Evolutionary conservation across 2,113 vertebrate species (phyloP).

Genomic region (Etheostoma cragini): DNA sequence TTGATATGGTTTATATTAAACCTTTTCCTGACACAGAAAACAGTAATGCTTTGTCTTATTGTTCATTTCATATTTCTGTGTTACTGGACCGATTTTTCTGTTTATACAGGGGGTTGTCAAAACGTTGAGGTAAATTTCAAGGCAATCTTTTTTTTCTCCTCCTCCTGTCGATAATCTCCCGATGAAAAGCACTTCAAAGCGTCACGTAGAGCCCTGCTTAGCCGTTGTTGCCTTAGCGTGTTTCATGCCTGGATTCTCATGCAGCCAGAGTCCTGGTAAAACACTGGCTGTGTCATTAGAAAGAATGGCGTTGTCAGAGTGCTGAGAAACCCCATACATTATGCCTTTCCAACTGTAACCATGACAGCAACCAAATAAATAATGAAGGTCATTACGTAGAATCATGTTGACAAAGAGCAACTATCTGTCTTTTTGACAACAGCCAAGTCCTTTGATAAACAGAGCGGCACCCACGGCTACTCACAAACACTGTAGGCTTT

Average conservation of each 20-base stretch:
- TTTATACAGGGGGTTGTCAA: slow-evolving; percentile 31
- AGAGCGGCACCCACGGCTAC: slow-evolving; percentile 49
- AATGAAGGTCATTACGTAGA: slow-evolving; percentile 57
- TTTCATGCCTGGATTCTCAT: slow-evolving; percentile 63
- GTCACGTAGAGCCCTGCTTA: slow-evolving; percentile 41
- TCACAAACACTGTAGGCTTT: slow-evolving; percentile 52
- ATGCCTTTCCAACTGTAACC: slow-evolving; percentile 56
- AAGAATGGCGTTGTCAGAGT: slow-evolving; percentile 48
- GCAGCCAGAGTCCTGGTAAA: slow-evolving; percentile 27
- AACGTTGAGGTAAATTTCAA: slow-evolving; percentile 36
- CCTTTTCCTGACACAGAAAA: not conserved
- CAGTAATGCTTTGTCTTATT: not conserved
- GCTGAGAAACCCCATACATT: slow-evolving; percentile 45
- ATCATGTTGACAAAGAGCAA: slow-evolving; percentile 63
- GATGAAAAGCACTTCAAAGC: slow-evolving; percentile 73
- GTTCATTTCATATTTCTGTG: slow-evolving; percentile 37
- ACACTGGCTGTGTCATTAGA: slow-evolving; percentile 59
- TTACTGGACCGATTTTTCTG: slow-evolving; percentile 17
- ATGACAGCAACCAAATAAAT: slow-evolving; percentile 80
- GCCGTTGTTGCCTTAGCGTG: slow-evolving; percentile 51
- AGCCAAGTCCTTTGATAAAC: slow-evolving; percentile 69
- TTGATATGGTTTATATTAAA: not conserved
- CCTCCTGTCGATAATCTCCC: slow-evolving; percentile 58
- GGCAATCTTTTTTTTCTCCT: slow-evolving; percentile 21
- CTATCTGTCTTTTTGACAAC: slow-evolving; percentile 74